Evolutionary conservation across 2,113 vertebrate genomes (phyloP).

Genomic region (Urocitellus parryii): DNA sequence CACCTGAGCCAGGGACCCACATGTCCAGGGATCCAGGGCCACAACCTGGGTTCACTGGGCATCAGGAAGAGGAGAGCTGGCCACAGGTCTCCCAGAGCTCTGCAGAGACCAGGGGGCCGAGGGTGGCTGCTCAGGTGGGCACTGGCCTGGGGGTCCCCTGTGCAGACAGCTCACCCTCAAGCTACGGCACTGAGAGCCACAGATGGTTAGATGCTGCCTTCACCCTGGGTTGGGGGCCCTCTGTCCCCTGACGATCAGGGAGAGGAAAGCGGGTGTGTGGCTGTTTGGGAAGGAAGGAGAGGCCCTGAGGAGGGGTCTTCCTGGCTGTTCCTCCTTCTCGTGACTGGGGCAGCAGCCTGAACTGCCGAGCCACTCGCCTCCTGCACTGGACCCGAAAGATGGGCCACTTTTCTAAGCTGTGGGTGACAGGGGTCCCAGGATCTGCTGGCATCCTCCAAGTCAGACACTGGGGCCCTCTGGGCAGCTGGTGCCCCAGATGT

Average conservation of each 20-base stretch:
- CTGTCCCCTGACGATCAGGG: accelerated
- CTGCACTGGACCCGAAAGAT: accelerated
- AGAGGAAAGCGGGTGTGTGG: neutral
- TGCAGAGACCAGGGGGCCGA: neutral
- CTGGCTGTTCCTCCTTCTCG: neutral
- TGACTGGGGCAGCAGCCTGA: neutral
- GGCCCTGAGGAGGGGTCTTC: accelerated
- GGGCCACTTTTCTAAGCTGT: accelerated
- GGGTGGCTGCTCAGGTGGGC: neutral
- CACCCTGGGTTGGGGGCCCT: accelerated
- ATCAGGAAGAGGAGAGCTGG: accelerated
- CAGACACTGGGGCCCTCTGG: neutral
- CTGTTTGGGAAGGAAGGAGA: neutral
- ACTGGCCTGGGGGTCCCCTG: neutral
- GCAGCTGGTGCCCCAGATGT: neutral
- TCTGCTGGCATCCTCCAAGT: neutral
- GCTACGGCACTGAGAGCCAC: accelerated
- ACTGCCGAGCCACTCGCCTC: neutral
- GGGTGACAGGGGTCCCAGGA: accelerated
- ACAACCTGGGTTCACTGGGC: neutral
- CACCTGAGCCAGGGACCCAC: neutral
- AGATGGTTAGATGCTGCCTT: accelerated
- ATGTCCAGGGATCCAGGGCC: accelerated
- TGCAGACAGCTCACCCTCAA: neutral
- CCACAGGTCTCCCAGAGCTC: accelerated